Evolutionary conservation across 2,797 vertebrate species (phyloP).

Genomic region (Chloroceryle amazona): DNA sequence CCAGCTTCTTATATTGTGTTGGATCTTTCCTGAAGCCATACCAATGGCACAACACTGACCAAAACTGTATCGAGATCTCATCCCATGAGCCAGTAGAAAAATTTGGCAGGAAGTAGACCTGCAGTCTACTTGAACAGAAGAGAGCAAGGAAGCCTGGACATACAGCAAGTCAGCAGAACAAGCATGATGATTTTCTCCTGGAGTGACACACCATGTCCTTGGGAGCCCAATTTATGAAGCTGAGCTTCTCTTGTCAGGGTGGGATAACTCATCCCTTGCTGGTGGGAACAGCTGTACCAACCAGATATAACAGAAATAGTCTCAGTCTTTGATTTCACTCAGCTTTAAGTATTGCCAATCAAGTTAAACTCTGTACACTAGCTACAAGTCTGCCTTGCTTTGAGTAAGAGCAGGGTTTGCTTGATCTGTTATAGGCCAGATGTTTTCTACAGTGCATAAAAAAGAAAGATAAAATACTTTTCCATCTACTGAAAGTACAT

Average conservation of each 20-base stretch:
- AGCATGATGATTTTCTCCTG: neutral
- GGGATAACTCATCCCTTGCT: neutral
- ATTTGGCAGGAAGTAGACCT: neutral
- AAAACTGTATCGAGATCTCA: neutral
- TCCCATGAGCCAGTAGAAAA: neutral
- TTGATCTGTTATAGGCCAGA: neutral
- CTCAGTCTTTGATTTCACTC: neutral
- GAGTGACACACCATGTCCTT: neutral
- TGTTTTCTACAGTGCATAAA: neutral
- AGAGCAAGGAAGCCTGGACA: neutral
- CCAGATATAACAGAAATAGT: neutral
- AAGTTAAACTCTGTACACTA: neutral
- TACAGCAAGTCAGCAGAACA: neutral
- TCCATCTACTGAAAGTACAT: neutral
- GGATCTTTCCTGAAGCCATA: neutral
- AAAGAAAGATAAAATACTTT: neutral
- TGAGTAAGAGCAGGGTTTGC: neutral
- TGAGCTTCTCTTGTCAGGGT: neutral
- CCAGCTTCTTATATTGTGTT: neutral
- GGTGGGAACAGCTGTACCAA: neutral
- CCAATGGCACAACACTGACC: fast-evolving
- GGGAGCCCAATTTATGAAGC: neutral
- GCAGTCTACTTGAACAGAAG: neutral
- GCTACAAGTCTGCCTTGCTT: neutral
- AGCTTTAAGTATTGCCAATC: neutral